Base-by-base conservation (phyloP, 2,113 vertebrate genomes). In the Macroglossus sobrinus region DNA sequence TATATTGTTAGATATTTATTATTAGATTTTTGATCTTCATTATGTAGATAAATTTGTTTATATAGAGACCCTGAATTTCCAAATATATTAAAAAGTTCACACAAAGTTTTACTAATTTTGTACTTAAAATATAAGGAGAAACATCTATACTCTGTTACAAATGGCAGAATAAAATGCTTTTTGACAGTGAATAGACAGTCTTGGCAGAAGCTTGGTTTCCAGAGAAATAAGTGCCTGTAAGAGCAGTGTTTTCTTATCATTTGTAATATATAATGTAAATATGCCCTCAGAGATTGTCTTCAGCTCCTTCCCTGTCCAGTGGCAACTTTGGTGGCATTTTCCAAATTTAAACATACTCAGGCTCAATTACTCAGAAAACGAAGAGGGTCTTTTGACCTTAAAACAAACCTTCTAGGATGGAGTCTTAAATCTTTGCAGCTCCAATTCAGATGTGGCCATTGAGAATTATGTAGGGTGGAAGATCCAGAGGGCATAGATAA, bases 191-290 rank as follows among this genome's bases (percentile, higher is more conserved):
- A 92, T 86, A 74, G 78, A 96, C 76, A 95, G 68, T 16, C 33
- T 1, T 63, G 55, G 87, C 28, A 96, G 91, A 97, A 95, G 91
- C 35, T 38, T 96, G 90, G 85, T 96, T 96, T 97, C 84, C 74
- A 85, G 79, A 97, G 61, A 97, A 89, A 91, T 0, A 7, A 47
- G 3, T 9, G 89, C 74, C 90, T 75, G 47, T 84, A 26, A 97
- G 45, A 38, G 18, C 64, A 82, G 84, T 30, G 15, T 91, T 84
- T 55, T 91, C 66, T 55, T 53, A 43, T 68, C 93, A 69, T 59
- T 95, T 66, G 79, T 11, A 14, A 74, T 94, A 90, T 79, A 0
- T 91, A 88, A 82, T 96, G 81, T 43, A 93, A 64, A 35, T 79
- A 89, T 19, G 22, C 30, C 97, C 96, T 95, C 50, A 90, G 91